These are phyloP conservation scores for Rafetus swinhoei DNA, from an alignment of 2,113 vertebrate genomes.

Conservation along the genomic window DNA sequence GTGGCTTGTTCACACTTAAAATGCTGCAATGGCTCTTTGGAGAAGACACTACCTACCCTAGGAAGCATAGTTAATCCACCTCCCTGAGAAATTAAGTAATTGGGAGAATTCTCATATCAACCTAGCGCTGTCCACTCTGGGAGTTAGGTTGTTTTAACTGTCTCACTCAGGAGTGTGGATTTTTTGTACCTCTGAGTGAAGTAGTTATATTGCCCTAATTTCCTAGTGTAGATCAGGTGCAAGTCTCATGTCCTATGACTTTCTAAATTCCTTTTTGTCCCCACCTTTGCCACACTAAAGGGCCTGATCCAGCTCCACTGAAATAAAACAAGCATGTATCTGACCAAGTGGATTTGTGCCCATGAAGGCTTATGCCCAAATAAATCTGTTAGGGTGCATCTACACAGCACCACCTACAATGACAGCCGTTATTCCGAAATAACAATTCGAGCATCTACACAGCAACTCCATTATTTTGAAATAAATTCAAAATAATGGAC, in stretches of 20 bases:
- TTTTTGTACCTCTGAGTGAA: not conserved
- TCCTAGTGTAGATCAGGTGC: not conserved
- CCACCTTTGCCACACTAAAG: accelerated
- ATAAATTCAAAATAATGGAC: too few species aligned
- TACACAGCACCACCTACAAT: too few species aligned
- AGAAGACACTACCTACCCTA: not conserved
- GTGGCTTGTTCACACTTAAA: not conserved
- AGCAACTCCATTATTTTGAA: too few species aligned
- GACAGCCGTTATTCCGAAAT: too few species aligned
- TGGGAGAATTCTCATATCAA: not conserved
- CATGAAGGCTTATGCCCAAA: too few species aligned
- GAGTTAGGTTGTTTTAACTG: not conserved
- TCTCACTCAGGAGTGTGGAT: not conserved
- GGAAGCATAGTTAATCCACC: not conserved
- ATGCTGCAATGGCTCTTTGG: not conserved
- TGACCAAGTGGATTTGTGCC: too few species aligned
- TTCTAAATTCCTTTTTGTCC: not conserved
- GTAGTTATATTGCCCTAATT: not conserved
- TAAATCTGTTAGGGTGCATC: too few species aligned
- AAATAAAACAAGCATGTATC: not conserved
- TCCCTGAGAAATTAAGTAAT: not conserved
- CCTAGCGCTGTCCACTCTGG: not conserved
- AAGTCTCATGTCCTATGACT: not conserved
- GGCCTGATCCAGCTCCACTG: accelerated
- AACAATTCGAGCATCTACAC: too few species aligned